phyloP scores from a whole-genome alignment of 2,113 vertebrate species.

The Falco punctatus region DNA sequence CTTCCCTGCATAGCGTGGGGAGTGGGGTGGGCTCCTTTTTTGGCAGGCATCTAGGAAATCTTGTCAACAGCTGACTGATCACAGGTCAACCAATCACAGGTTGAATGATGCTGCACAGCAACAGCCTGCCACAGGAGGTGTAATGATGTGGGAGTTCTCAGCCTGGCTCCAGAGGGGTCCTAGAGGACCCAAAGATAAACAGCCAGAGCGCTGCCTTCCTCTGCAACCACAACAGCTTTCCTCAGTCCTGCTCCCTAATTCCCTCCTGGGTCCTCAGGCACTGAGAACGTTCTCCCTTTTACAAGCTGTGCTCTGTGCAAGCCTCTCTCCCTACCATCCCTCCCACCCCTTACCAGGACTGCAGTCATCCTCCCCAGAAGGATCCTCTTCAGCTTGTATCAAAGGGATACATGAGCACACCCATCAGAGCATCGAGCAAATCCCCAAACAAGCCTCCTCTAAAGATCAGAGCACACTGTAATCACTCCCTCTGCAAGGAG shows the following conservation, averaged over 20 bases:
- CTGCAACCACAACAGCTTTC: background rate
- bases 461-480: background rate
- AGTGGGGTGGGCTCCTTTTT: background rate
- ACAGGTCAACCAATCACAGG: background rate
- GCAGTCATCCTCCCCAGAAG: background rate
- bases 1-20: background rate
- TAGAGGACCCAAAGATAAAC: background rate
- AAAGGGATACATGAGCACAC: background rate
- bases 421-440: conserved; percentile 5
- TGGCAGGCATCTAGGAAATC: background rate
- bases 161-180: background rate
- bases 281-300: background rate
- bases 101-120: background rate
- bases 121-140: background rate
- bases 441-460: background rate
- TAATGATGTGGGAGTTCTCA: background rate
- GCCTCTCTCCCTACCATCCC: background rate
- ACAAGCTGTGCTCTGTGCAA: background rate
- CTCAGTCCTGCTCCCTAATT: background rate
- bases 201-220: background rate
- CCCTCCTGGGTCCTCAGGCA: background rate
- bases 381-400: background rate
- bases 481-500: background rate
- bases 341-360: background rate
- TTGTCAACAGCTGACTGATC: background rate